A percentile compares a stretch with the other conserved stretches of the same genome.
Evolutionary conservation across 2,113 vertebrate genomes (phyloP).

Genomic region (Bothrops jararaca): DNA sequence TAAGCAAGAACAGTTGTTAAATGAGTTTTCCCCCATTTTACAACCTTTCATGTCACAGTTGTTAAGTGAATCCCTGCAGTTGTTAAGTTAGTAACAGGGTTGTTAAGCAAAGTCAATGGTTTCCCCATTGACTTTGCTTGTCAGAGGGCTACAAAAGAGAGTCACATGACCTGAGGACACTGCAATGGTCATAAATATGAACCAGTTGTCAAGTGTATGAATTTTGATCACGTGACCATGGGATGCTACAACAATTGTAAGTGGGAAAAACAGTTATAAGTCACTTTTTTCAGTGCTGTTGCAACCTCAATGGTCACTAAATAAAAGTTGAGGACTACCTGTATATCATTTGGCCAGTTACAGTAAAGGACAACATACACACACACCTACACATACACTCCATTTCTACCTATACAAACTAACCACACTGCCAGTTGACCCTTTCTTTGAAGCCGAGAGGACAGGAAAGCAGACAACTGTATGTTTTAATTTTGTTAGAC

Average conservation of each 20-base stretch:
- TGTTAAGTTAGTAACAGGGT: neutral
- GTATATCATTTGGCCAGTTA: neutral
- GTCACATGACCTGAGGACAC: neutral
- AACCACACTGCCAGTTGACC: neutral
- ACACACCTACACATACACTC: neutral
- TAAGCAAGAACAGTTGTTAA: neutral
- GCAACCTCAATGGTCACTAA: neutral
- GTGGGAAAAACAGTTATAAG: neutral
- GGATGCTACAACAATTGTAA: neutral
- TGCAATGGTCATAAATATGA: neutral
- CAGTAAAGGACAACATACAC: neutral
- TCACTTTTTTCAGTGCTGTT: neutral
- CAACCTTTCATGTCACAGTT: neutral
- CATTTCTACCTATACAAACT: neutral
- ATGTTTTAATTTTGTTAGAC: neutral
- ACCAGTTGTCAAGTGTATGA: neutral
- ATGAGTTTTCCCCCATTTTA: neutral
- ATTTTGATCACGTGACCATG: neutral
- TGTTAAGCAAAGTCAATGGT: neutral
- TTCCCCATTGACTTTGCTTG: neutral
- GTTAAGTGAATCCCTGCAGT: neutral
- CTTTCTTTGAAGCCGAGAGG: neutral
- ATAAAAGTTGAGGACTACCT: neutral
- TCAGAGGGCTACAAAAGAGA: neutral
- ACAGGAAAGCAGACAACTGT: neutral